phyloP scores from a whole-genome alignment of 2,888 invertebrate species.

The Spatulosminthurus flaviceps region DNA sequence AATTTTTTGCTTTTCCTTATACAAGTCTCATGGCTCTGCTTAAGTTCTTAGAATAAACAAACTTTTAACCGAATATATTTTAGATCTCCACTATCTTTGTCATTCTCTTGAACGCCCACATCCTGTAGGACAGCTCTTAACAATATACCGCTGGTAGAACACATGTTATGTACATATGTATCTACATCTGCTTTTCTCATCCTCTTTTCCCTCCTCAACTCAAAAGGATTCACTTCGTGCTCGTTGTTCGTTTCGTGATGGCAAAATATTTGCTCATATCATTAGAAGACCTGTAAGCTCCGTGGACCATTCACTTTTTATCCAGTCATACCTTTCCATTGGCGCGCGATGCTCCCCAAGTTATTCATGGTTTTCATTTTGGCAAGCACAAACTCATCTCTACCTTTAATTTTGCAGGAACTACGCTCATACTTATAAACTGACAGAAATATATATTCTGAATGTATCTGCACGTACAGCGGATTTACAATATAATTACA shows the following conservation, averaged over 20 bases:
- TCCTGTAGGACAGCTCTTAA: background rate
- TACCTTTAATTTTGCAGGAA: background rate
- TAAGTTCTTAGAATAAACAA: background rate
- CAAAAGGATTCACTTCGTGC: background rate
- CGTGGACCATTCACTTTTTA: background rate
- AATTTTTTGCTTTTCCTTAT: background rate
- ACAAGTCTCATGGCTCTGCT: background rate
- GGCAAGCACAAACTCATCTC: background rate
- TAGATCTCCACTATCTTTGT: background rate
- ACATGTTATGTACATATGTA: background rate
- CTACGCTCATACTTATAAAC: too few relatives aligned
- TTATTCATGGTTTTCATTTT: slow-evolving; percentile 9
- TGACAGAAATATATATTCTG: too few relatives aligned
- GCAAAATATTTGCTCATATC: background rate
- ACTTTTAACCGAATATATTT: background rate
- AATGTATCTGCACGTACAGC: too few relatives aligned
- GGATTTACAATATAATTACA: too few relatives aligned
- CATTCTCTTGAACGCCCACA: background rate
- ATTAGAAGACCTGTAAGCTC: background rate
- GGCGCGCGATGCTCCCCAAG: background rate
- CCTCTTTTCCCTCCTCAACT: background rate
- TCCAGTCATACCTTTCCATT: slow-evolving; percentile 1
- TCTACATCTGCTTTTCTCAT: background rate
- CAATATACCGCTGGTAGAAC: background rate
- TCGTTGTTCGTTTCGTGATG: too few relatives aligned